Evolutionary conservation across 2,888 invertebrate genomes (phyloP), one percentile per base, ranked within the genome.

Genomic region (Calameuta idolon): DNA sequence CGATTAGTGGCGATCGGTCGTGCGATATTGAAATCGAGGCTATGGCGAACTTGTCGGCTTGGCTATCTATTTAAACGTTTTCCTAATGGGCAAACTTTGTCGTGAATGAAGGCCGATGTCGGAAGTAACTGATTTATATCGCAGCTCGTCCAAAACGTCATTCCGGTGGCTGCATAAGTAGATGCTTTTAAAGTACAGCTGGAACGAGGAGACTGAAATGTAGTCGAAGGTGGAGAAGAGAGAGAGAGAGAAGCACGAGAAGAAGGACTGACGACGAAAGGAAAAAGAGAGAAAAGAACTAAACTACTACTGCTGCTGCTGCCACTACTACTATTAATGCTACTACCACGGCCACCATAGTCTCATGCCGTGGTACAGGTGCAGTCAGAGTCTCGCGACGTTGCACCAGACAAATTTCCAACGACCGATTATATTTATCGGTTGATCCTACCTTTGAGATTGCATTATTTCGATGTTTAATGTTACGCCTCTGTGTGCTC

Each of bases 401-500:
- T 77, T 74, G 37, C 69, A 75, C 71, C 81, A 79, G 87, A 88
- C 88, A 88, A 88, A 88, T 88, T 88, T 87, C 83, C 83, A 78
- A 75, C 80, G 79, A 81, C 76, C 85, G 86, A 88, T 88, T 85
- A 87, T 85, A 85, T 87, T 87, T 88, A 87, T 88, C 87, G 87
- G 81, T 85, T 83, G 88, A 88, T 88, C 79, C 81, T 83, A 76
- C 74, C 81, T 78, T 81, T 73, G 81, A 88, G 88, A 88, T 88
- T 84, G 82, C 87, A 87, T 88, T 88, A 88, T 88, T 88, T 80
- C 84, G 84, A 85, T 86, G 84, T 84, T 85, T 86, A 85, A 87
- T 85, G 85, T 79, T 83, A 79, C 81, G 83, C 84, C 83, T 82
- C 83, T 82, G 77, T 79, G 55, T 55, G 55, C 55, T 55, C 55